Conservation (phyloP, 2,797 vertebrate species). For the Platyrinchus mystaceus region DNA sequence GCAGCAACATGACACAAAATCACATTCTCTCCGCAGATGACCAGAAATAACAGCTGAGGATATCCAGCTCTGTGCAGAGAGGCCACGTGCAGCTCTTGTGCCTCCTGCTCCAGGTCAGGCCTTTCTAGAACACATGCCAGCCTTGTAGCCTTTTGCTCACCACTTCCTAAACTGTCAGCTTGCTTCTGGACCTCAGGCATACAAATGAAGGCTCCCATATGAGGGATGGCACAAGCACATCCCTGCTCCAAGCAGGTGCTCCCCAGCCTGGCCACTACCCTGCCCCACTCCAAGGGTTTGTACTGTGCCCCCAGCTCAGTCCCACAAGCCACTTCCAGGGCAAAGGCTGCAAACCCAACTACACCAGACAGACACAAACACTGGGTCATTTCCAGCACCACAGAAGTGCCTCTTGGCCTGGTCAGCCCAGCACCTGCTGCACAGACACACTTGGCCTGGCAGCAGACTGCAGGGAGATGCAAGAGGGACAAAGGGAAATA, state of each 20-base stretch:
- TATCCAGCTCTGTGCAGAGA: background rate
- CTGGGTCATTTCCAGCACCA: background rate
- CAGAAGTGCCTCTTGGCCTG: background rate
- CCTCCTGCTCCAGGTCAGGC: background rate
- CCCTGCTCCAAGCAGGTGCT: background rate
- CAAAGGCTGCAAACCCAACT: background rate
- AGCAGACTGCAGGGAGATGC: background rate
- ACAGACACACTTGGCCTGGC: background rate
- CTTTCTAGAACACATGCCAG: background rate
- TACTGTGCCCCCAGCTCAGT: background rate
- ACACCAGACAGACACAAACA: background rate
- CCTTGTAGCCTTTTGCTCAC: background rate
- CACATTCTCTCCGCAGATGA: background rate
- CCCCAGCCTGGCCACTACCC: background rate
- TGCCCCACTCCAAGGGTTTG: background rate
- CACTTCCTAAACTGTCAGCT: background rate
- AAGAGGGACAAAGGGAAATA: background rate
- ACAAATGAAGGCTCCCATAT: fast-evolving
- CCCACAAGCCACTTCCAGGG: background rate
- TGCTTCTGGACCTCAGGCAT: background rate
- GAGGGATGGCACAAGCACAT: background rate
- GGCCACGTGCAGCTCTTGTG: background rate
- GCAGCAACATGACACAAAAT: background rate
- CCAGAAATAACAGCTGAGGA: background rate
- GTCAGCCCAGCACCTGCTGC: background rate